Conservation (phyloP, 64 coral and sea anemone species). For the Dendrophyllia cribrosa region DNA sequence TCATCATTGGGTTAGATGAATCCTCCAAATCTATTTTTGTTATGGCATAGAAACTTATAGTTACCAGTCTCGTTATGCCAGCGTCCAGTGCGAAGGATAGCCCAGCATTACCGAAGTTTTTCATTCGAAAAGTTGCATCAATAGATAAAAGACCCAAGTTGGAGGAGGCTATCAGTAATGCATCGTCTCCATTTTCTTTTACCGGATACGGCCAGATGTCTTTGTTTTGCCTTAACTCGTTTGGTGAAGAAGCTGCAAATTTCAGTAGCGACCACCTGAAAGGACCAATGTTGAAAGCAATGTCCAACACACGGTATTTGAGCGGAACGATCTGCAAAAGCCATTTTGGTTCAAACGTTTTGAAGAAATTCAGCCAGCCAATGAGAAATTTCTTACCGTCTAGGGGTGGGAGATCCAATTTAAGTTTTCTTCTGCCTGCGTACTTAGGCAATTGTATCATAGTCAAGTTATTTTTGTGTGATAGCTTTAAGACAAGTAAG, state of each 20-base stretch:
- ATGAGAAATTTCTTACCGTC: slow-evolving; percentile 73
- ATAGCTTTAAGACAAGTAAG: slow-evolving; percentile 64
- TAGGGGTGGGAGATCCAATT: slow-evolving; percentile 24
- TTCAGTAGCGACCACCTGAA: slow-evolving; percentile 42
- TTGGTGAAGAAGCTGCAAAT: slow-evolving; percentile 78
- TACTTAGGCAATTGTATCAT: slow-evolving; percentile 50
- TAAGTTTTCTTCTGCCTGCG: slow-evolving; percentile 22
- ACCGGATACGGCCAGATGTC: slow-evolving; percentile 56
- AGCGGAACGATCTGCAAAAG: slow-evolving; percentile 66
- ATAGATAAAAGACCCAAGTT: slow-evolving; percentile 1
- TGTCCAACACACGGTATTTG: slow-evolving; percentile 51
- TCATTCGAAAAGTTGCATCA: slow-evolving; percentile 26
- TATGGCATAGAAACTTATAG: slow-evolving; percentile 33
- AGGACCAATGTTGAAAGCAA: slow-evolving; percentile 44
- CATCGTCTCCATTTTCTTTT: slow-evolving; percentile 48
- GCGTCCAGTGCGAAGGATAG: slow-evolving; percentile 28
- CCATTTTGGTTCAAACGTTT: slow-evolving; percentile 74
- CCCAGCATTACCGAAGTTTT: slow-evolving; percentile 59
- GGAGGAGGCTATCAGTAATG: slow-evolving; percentile 61
- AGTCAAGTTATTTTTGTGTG: slow-evolving; percentile 34
- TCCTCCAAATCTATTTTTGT: slow-evolving; percentile 48
- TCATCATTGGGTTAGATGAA: slow-evolving; percentile 45
- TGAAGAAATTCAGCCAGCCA: slow-evolving; percentile 77
- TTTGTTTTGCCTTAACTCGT: slow-evolving; percentile 65
- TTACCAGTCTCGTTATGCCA: slow-evolving; percentile 61